phyloP scores from a whole-genome alignment of 2,888 invertebrate species.

The Sericinus montela region DNA sequence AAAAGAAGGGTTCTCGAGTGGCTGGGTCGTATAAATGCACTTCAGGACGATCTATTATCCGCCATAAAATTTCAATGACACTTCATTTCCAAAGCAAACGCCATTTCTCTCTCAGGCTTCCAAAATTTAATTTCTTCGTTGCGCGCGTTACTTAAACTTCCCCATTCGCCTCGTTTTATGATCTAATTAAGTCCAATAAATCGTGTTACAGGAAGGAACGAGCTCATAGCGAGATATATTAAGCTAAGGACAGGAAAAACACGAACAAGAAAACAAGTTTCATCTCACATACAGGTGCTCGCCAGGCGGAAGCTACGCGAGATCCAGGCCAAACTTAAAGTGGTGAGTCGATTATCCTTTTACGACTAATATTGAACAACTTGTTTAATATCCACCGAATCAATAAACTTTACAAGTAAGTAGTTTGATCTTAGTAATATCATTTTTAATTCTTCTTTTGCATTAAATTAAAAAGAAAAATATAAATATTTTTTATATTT shows the following conservation, averaged over 20 bases:
- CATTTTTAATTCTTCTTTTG: too few relatives aligned
- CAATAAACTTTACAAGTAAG: too few relatives aligned
- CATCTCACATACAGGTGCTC: slow-evolving; percentile 99
- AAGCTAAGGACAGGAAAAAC: slow-evolving; percentile 99
- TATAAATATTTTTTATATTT: too few relatives aligned
- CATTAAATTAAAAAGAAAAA: too few relatives aligned
- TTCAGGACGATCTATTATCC: too few relatives aligned
- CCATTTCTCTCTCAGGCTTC: background rate
- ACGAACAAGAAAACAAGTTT: slow-evolving; percentile 99
- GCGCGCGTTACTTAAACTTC: slow-evolving; percentile 2
- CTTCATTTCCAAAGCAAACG: background rate
- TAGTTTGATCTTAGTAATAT: too few relatives aligned
- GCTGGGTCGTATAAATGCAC: too few relatives aligned
- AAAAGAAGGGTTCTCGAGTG: too few relatives aligned
- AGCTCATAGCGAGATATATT: slow-evolving; percentile 99
- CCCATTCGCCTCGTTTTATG: slow-evolving; percentile 9
- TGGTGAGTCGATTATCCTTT: slow-evolving; percentile 81
- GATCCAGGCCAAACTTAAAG: slow-evolving; percentile 98
- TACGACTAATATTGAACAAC: background rate
- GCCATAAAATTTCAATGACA: too few relatives aligned
- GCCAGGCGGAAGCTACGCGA: slow-evolving; percentile 98
- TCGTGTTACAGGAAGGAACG: slow-evolving; percentile 94
- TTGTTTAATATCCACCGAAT: background rate
- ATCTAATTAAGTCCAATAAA: slow-evolving; percentile 18
- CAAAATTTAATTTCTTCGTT: slow-evolving; percentile 12